Percentiles rank a stretch among this genome's conserved stretches.
These are phyloP conservation scores for Camelus dromedarius DNA, from an alignment of 2,113 vertebrate species.

Conservation along the genomic window DNA sequence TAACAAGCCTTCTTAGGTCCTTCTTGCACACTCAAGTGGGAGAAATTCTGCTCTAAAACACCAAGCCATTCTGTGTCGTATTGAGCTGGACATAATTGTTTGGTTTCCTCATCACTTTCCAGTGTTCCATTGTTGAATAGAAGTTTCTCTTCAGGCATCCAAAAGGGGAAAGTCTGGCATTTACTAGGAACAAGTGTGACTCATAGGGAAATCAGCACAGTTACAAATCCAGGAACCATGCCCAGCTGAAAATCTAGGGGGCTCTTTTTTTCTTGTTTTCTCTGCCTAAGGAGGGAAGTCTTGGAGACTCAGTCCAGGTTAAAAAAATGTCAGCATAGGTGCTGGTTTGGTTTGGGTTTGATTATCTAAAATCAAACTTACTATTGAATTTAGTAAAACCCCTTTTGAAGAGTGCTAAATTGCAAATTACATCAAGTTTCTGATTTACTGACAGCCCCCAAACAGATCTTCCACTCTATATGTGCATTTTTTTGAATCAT, in stretches of 20 bases:
- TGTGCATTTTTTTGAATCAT: background rate
- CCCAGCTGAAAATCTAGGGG: constrained; percentile 52
- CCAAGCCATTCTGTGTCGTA: background rate
- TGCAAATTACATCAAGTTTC: constrained; percentile 3
- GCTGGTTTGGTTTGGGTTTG: constrained; percentile 6
- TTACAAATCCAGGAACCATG: constrained; percentile 61
- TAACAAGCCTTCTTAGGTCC: background rate
- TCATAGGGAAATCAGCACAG: constrained; percentile 70
- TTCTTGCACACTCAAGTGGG: background rate
- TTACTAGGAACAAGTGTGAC: constrained; percentile 66
- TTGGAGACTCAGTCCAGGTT: background rate
- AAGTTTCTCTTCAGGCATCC: constrained; percentile 70
- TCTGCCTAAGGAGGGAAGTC: background rate
- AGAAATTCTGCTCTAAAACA: constrained; percentile 16
- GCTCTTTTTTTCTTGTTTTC: constrained; percentile 55
- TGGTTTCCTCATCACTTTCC: constrained; percentile 63
- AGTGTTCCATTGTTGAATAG: constrained; percentile 35
- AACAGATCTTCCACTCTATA: background rate
- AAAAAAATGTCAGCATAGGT: background rate
- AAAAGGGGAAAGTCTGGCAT: constrained; percentile 70
- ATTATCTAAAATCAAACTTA: constrained; percentile 19
- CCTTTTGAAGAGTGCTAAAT: background rate
- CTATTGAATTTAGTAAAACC: background rate
- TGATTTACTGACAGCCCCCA: background rate
- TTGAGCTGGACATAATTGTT: background rate